A percentile compares a stretch with the other conserved stretches of the same genome.
Evolutionary conservation across 64 coral and sea anemone genomes (phyloP).

Genomic region (Stichodactyla helianthus): DNA sequence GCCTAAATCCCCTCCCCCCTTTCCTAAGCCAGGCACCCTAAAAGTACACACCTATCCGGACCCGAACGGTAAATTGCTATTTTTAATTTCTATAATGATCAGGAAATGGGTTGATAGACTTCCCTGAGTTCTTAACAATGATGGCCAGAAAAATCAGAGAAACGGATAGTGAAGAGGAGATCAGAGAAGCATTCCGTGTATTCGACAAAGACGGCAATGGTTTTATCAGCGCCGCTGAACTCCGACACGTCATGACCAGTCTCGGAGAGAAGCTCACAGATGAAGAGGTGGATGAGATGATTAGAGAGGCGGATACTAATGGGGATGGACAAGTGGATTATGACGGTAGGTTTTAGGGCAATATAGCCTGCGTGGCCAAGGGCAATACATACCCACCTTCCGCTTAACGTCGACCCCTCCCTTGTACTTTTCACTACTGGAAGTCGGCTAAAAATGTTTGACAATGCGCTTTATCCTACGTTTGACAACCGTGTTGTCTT

Average conservation of each 20-base stretch:
- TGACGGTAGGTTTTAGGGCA: slow-evolving; percentile 25
- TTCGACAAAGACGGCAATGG: slow-evolving; percentile 64
- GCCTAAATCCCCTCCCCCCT: too few species aligned
- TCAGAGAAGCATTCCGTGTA: slow-evolving; percentile 45
- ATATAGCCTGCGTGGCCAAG: neutral
- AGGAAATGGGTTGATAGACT: slow-evolving; percentile 60
- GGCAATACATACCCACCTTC: neutral
- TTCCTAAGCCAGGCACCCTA: too few species aligned
- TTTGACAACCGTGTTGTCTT: too few species aligned
- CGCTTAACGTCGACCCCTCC: too few species aligned
- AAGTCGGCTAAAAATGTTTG: too few species aligned
- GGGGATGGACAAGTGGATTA: slow-evolving; percentile 68
- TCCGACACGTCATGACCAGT: slow-evolving; percentile 57
- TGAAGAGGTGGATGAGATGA: slow-evolving; percentile 61
- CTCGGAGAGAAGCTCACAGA: slow-evolving; percentile 59
- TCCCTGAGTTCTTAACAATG: slow-evolving; percentile 54
- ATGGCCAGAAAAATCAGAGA: slow-evolving; percentile 61
- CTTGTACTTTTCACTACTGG: too few species aligned
- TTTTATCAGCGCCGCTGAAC: slow-evolving; percentile 53
- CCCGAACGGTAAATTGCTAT: too few species aligned
- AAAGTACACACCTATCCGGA: too few species aligned
- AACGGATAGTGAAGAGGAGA: slow-evolving; percentile 48
- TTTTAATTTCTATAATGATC: neutral
- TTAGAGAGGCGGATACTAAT: slow-evolving; percentile 44
- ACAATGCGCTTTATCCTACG: too few species aligned